Conservation (phyloP, 2,113 vertebrate species). For the Dromas ardeola region DNA sequence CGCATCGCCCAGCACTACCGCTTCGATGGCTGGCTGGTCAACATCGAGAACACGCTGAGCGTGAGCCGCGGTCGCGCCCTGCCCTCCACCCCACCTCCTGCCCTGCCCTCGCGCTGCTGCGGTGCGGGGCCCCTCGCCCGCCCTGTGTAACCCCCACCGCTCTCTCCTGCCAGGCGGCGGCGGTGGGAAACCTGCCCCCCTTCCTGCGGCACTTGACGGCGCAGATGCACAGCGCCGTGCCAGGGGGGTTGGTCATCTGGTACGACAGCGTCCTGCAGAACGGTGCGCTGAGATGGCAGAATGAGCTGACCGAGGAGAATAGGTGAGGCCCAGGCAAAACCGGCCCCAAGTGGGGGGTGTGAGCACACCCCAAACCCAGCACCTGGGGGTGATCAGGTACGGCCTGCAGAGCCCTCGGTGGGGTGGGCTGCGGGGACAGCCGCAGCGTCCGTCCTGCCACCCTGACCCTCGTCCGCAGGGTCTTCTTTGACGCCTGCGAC, state of each 20-base stretch:
- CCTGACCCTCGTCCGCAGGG: slow-evolving; percentile 47
- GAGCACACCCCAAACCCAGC: background rate
- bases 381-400: fast-evolving
- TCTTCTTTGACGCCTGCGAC: slow-evolving; percentile 89
- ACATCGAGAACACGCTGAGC: slow-evolving; percentile 90
- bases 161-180: slow-evolving; percentile 60
- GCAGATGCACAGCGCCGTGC: slow-evolving; percentile 77
- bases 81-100: background rate
- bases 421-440: background rate
- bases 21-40: slow-evolving; percentile 95
- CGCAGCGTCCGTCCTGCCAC: fast-evolving
- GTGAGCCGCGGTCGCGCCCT: slow-evolving; percentile 68
- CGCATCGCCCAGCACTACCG: slow-evolving; percentile 81
- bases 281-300: slow-evolving; percentile 88
- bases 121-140: fast-evolving
- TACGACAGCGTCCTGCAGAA: slow-evolving; percentile 87
- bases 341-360: fast-evolving
- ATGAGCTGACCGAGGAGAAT: slow-evolving; percentile 88
- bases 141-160: background rate
- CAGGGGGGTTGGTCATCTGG: slow-evolving; percentile 88
- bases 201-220: slow-evolving; percentile 86
- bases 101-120: background rate
- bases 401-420: background rate
- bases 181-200: slow-evolving; percentile 73
- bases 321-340: slow-evolving; percentile 68